Base-by-base conservation (phyloP, 1,140 invertebrate genomes). In the Leguminivora glycinivorella region DNA sequence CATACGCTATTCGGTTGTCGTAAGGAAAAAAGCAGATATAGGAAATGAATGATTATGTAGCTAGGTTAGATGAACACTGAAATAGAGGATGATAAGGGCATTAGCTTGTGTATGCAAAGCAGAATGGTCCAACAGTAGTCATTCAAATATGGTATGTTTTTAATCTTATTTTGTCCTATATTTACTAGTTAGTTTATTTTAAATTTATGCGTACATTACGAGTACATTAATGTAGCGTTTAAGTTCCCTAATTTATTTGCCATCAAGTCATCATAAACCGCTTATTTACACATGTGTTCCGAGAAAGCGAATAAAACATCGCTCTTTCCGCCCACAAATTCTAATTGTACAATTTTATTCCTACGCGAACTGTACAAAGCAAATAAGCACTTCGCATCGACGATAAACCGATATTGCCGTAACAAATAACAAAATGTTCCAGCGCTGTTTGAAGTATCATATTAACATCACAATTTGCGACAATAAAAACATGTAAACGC, bases 391-490 rank as follows among this genome's bases (percentile, higher is more conserved):
- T 43, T 43, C 6, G 17, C 40, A 43, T 43, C 5, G 6, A 10
- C 40, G 40, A 43, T 43, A 52, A 52, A 52, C 47, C 7, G 47
- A 52, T 22, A 19, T 22, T 22, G 2, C 17, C 10, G 19, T 52
- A 52, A 52, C 47, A 52, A 52, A 22, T 22, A 19, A 52, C 47
- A 52, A 52, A 52, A 52, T 52, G 47, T 52, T 52, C 14, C 47
- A 52, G 7, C n/a, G 9, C 47, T 22, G 47, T 52, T 52, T 52
- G 47, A 52, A 52, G 47, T 52, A 52, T 52, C 47, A 52, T 52
- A 52, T 52, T 52, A 52, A 52, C 47, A 52, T 52, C 47, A 52
- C 47, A 52, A 52, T 52, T 52, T 52, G 17, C 47, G 19, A 52
- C 47, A 52, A 52, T 52, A 52, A 52, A 52, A 52, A 52, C 47